phyloP scores from a whole-genome alignment of 2,888 invertebrate genomes.

The Punctoribates punctum region DNA sequence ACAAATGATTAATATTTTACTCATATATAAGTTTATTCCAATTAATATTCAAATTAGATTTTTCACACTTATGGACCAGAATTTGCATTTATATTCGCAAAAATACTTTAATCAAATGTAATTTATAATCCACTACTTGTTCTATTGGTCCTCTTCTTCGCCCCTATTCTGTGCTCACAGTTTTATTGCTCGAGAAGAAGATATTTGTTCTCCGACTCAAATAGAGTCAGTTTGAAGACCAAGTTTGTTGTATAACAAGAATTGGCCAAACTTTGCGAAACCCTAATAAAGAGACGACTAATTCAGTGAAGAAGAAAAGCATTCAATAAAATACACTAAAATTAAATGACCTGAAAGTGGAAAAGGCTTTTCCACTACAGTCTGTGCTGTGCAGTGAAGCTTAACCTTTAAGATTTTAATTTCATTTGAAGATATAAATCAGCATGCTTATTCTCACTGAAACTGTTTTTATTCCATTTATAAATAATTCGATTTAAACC shows the following conservation, averaged over 20 bases:
- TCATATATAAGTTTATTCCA: slow-evolving; percentile 15
- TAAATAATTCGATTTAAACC: too few species aligned
- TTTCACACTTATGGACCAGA: neutral
- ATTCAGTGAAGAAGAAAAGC: neutral
- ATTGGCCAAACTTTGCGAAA: neutral
- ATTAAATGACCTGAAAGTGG: neutral
- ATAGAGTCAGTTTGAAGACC: neutral
- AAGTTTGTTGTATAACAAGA: neutral
- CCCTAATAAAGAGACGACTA: neutral
- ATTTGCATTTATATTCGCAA: slow-evolving; percentile 22
- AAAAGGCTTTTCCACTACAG: neutral
- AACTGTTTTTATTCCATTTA: too few species aligned
- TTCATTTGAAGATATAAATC: neutral
- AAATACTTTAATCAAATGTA: slow-evolving; percentile 10
- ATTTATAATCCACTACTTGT: slow-evolving; percentile 13
- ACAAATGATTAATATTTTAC: slow-evolving; percentile 22
- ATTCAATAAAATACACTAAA: slow-evolving; percentile 28
- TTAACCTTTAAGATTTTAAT: too few species aligned
- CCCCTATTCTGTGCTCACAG: neutral
- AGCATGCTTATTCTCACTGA: too few species aligned
- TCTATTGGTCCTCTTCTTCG: neutral
- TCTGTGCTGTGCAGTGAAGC: neutral
- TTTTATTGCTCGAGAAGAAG: slow-evolving; percentile 11
- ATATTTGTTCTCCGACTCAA: neutral
- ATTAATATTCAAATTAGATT: slow-evolving; percentile 35